Base-by-base conservation (phyloP, 2,888 invertebrate species). In the Drosophila neonasuta region DNA sequence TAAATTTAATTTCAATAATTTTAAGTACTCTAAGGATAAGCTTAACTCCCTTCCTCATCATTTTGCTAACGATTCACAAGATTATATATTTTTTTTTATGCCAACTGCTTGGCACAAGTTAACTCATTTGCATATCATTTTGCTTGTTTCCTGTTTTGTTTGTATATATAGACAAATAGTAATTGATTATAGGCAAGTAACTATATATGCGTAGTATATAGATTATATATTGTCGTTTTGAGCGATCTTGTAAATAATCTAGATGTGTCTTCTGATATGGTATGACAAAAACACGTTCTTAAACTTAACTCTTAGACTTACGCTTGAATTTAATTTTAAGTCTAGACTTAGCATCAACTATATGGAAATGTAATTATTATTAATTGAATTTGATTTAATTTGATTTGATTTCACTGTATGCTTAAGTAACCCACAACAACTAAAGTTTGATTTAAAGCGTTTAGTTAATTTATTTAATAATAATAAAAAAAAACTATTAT, bases 381-480 rank as follows among this genome's bases (percentile, higher is more conserved):
- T 46, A 45, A 61, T 57, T 67, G 64, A 54, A 48, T 60, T 76
- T 49, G 52, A 48, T 61, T 46, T 15, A 29, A 20, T 39, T 76
- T 62, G 49, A 65, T 66, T 69, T 45, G 65, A 56, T 58, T 65
- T 68, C 61, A 58, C 54, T 71, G 61, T 70, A 62, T 42, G 62
- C 66, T 56, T 70, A 68, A 58, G 63, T 30, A 63, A 50, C 55
- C 60, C 44, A 70, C 50, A 66, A 79, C 67, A 74, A 79, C 76
- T 79, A 70, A 68, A 81, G 69, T 81, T 82, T 77, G 58, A 68
- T 71, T 52, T 72, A 74, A 76, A 80, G 71, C 79, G 77, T 78
- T 82, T 79, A 79, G 79, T 82, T 85, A 82, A 79, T 81, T 82
- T 82, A 82, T 85, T 82, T 80, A 85, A 85, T 85, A 80, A 69